A percentile compares a stretch with the other conserved stretches of the same genome.
Evolutionary conservation across 2,888 invertebrate species (phyloP).

Genomic region (Watsonalla cultraria): DNA sequence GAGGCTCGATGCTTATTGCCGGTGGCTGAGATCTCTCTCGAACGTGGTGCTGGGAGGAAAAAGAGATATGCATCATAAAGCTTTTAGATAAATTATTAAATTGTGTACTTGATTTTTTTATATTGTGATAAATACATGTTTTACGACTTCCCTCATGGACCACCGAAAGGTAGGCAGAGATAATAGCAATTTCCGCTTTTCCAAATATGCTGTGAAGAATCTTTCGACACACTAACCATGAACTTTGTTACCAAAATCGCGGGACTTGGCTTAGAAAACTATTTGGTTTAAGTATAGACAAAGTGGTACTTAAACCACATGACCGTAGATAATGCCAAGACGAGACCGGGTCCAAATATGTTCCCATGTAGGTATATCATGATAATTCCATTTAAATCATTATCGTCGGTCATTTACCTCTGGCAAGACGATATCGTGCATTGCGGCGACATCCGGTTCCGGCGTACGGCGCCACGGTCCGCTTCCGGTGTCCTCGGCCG

Average conservation of each 20-base stretch:
- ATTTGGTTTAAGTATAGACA: too few relatives aligned
- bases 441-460: slow-evolving; percentile 63
- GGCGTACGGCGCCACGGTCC: slow-evolving; percentile 58
- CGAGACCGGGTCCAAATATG: too few relatives aligned
- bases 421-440: slow-evolving; percentile 54
- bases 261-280: too few relatives aligned
- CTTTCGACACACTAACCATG: too few relatives aligned
- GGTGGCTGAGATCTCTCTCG: slow-evolving; percentile 25
- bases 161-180: too few relatives aligned
- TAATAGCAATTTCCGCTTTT: too few relatives aligned
- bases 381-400: slow-evolving; percentile 8
- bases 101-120: neutral
- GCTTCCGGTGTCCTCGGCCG: slow-evolving; percentile 59
- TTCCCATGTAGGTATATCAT: neutral
- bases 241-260: too few relatives aligned
- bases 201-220: too few relatives aligned
- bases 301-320: too few relatives aligned
- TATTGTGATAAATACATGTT: too few relatives aligned
- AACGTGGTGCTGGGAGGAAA: slow-evolving; percentile 29
- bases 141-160: too few relatives aligned
- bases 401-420: slow-evolving; percentile 57
- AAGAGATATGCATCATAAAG: slow-evolving; percentile 8
- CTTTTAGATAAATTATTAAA: slow-evolving; percentile 12
- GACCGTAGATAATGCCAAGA: too few relatives aligned
- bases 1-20: slow-evolving; percentile 33